Base-by-base conservation (phyloP, 1,140 invertebrate species). In the Drosophila tani region DNA sequence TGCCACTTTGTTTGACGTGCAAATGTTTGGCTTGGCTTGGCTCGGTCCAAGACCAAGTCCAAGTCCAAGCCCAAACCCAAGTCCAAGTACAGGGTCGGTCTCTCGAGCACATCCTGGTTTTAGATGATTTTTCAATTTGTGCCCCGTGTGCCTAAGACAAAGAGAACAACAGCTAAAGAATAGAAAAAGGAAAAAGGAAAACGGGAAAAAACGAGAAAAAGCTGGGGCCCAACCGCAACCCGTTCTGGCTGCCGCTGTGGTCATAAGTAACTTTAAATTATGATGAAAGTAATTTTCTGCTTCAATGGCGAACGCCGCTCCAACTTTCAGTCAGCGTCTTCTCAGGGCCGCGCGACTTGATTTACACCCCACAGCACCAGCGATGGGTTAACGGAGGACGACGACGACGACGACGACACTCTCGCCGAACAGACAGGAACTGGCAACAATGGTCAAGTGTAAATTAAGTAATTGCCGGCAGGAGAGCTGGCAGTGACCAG, bases 221-320 rank as follows among this genome's bases (percentile, higher is more conserved):
- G 19, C 46, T 51, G 59, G 29, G 46, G 38, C 41, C 32, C 15
- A n/a, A 40, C 53, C 51, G 50, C 68, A 71, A 49, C 65, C 71
- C 75, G 29, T 64, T 63, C 17, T 59, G 41, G 60, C 24, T 27
- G 41, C 63, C 45, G 80, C 79, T 79, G 82, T 47, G 86, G 81
- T 88, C 87, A 86, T 91, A 91, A 91, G 73, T 87, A 91, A 91
- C 80, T 91, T 83, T 91, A 91, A 91, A 83, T 91, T 84, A 91
- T 91, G 88, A 88, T 91, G 88, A 88, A 91, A 91, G 88, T 91
- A 91, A 91, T 91, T 91, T 91, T 91, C 83, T 91, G 88, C 88
- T 91, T 91, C 88, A 91, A 75, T 91, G 91, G 88, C 87, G 75
- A 71, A 79, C 55, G 82, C 78, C 79, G 75, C 75, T 50, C 40